A percentile compares a stretch with the other conserved stretches of the same genome.
phyloP scores from a whole-genome alignment of 2,888 invertebrate species.

The Pardosa pseudoannulata region DNA sequence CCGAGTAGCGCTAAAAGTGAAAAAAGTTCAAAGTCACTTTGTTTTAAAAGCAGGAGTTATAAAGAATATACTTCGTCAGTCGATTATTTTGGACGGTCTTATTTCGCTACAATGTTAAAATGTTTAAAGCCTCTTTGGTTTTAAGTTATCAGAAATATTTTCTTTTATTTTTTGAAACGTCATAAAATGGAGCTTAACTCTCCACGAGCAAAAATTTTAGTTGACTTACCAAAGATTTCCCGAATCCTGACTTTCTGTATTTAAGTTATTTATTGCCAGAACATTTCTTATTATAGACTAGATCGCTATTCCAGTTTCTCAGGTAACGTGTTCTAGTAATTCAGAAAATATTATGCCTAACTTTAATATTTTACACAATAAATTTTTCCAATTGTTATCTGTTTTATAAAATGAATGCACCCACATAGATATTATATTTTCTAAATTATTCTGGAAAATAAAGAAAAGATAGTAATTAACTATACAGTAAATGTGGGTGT shows the following conservation, averaged over 20 bases:
- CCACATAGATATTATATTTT: too few species aligned
- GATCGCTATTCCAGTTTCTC: background rate
- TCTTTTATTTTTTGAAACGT: background rate
- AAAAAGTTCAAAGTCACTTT: background rate
- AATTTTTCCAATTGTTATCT: too few species aligned
- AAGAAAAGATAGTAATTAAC: too few species aligned
- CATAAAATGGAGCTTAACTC: constrained; percentile 10
- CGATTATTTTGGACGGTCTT: background rate
- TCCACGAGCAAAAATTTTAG: background rate
- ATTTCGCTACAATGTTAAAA: constrained; percentile 11
- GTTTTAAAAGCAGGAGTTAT: constrained; percentile 4
- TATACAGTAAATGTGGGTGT: too few species aligned
- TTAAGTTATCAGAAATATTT: constrained; percentile 17
- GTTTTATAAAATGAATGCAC: too few species aligned
- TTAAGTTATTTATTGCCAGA: background rate
- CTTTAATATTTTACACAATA: too few species aligned
- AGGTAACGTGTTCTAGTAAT: background rate
- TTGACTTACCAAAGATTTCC: constrained; percentile 6
- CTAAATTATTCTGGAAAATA: too few species aligned
- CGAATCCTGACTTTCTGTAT: background rate
- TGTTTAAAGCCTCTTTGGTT: constrained; percentile 4
- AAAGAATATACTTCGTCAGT: background rate
- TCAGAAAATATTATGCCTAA: background rate
- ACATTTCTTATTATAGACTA: background rate
- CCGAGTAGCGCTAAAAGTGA: background rate